Conservation (phyloP, 30 jellyfish, hydroid and myxozoan species). For the Catostylus mosaicus region DNA sequence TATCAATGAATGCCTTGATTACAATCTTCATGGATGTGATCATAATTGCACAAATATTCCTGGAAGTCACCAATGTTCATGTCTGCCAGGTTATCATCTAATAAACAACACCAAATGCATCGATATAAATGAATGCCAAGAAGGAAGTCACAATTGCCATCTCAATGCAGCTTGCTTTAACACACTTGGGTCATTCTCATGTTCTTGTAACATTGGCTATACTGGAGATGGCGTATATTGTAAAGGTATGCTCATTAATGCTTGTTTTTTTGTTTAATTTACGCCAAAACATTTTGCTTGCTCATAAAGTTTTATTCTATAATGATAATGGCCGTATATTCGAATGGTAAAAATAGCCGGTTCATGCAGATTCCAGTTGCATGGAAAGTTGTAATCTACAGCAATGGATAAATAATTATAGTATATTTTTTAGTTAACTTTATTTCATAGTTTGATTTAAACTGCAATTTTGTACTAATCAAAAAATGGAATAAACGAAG, state of each 20-base stretch:
- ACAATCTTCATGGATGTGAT: background rate
- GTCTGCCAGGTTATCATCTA: slow-evolving; percentile 47
- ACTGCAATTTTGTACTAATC: no score
- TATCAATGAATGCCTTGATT: slow-evolving; percentile 35
- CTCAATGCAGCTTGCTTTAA: slow-evolving; percentile 24
- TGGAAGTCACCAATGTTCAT: slow-evolving; percentile 41
- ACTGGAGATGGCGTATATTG: slow-evolving; percentile 49
- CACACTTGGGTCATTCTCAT: slow-evolving; percentile 29
- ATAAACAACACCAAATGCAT: slow-evolving; percentile 21
- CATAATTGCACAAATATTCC: slow-evolving; percentile 46
- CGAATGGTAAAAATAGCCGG: no score
- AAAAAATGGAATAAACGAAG: no score
- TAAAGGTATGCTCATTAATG: slow-evolving; percentile 32
- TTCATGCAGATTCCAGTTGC: no score
- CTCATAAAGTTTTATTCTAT: no score
- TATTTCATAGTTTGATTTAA: no score
- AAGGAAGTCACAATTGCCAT: slow-evolving; percentile 40
- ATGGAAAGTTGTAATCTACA: no score
- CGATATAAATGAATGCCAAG: no score
- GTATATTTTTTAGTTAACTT: no score
- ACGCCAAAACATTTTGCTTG: background rate
- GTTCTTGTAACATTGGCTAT: slow-evolving; percentile 45
- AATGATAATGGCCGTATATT: no score
- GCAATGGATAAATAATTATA: no score
- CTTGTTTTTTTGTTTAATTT: no score